Percentiles rank a stretch among this genome's conserved stretches.
These are phyloP conservation scores for Lobophora halterata DNA, from an alignment of 2,888 invertebrate species.

Conservation along the genomic window DNA sequence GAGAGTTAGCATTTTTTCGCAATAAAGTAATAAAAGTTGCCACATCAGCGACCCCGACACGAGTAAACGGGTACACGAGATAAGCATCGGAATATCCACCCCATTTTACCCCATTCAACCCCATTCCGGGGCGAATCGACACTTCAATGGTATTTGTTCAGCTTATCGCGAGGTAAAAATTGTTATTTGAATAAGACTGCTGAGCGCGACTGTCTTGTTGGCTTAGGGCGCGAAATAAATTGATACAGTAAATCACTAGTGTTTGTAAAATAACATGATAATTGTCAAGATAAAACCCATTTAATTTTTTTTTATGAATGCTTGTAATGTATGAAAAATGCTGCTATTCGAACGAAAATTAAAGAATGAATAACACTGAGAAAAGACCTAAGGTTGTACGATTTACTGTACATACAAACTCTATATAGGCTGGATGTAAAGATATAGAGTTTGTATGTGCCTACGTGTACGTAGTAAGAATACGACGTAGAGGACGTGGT, in stretches of 20 bases:
- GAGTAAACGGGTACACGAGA: constrained; percentile 47
- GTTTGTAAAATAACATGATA: too few species aligned
- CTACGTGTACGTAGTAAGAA: too few species aligned
- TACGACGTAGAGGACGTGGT: too few species aligned
- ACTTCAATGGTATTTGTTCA: constrained; percentile 37
- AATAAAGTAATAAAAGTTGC: constrained; percentile 75
- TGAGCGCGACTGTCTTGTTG: constrained; percentile 11
- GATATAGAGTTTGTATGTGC: too few species aligned
- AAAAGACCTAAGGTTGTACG: too few species aligned
- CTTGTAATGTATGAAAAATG: too few species aligned
- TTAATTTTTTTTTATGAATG: too few species aligned
- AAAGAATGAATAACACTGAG: too few species aligned
- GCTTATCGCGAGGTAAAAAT: constrained; percentile 17
- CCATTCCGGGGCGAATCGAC: constrained; percentile 17
- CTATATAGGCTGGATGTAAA: too few species aligned
- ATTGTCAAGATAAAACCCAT: too few species aligned
- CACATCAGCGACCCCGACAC: constrained; percentile 57
- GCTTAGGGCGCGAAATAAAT: constrained; percentile 8
- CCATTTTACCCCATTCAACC: constrained; percentile 19
- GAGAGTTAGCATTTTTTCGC: constrained; percentile 72
- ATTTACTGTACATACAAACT: too few species aligned
- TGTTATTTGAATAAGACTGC: constrained; percentile 22
- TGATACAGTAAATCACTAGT: not conserved
- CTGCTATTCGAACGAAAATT: too few species aligned
- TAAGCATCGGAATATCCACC: constrained; percentile 44